Evolutionary conservation across 2,113 vertebrate genomes (phyloP).

Genomic region (Heteronetta atricapilla): DNA sequence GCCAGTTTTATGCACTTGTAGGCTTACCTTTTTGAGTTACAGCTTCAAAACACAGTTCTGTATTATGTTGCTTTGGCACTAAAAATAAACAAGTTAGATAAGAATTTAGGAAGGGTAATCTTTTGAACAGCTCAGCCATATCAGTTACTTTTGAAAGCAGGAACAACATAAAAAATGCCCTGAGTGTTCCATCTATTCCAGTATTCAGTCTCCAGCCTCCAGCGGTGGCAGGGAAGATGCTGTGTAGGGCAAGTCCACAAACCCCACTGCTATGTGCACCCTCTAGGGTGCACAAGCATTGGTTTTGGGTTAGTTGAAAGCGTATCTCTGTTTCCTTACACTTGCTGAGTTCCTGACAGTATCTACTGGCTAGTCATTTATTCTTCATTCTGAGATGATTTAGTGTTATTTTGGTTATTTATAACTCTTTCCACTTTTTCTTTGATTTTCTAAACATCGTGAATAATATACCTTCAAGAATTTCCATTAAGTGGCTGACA

Average conservation of each 20-base stretch:
- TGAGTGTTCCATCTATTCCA: no score
- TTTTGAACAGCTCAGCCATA: background rate
- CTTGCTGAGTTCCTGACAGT: background rate
- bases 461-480: background rate
- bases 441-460: background rate
- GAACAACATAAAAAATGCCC: background rate
- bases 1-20: background rate
- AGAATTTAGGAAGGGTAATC: background rate
- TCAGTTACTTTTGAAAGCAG: background rate
- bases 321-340: background rate
- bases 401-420: background rate
- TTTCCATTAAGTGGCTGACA: background rate
- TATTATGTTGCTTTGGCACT: background rate
- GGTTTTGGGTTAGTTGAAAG: background rate
- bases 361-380: background rate
- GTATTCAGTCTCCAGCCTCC: background rate
- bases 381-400: background rate
- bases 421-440: background rate
- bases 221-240: background rate
- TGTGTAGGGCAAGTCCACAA: background rate
- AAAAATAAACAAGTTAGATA: background rate
- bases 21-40: background rate
- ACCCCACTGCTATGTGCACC: background rate
- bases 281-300: fast-evolving
- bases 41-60: background rate